phyloP scores from a whole-genome alignment of 2,888 invertebrate genomes.

The Hesperia comma region DNA sequence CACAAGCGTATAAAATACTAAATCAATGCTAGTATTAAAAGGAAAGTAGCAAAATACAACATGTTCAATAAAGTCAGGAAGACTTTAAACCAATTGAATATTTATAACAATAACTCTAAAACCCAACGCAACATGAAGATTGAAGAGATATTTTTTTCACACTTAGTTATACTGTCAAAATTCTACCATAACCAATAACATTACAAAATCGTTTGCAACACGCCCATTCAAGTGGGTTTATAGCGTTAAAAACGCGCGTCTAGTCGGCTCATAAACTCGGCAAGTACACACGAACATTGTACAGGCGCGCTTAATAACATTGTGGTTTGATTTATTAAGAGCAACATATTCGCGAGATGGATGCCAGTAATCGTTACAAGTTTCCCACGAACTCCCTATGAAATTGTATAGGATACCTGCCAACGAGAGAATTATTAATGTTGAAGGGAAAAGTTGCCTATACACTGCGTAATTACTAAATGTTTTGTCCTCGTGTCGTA shows the following conservation, averaged over 20 bases:
- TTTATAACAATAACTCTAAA: no score
- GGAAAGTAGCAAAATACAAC: no score
- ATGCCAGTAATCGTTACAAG: constrained; percentile 46
- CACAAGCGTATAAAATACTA: no score
- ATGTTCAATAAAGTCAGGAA: no score
- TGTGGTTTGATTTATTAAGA: constrained; percentile 48
- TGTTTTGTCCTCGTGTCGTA: constrained; percentile 32
- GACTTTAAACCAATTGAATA: no score
- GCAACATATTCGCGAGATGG: constrained; percentile 45
- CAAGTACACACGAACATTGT: constrained; percentile 15
- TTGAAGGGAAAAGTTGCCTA: constrained; percentile 28
- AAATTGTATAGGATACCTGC: constrained; percentile 40
- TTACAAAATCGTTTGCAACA: no score
- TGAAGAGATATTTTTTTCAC: no score
- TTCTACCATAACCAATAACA: no score
- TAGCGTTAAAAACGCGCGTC: constrained; percentile 2
- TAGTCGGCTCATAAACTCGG: constrained; percentile 19
- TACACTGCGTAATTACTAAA: constrained; percentile 31
- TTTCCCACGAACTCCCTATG: constrained; percentile 38
- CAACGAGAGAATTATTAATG: constrained; percentile 39
- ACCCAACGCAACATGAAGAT: no score
- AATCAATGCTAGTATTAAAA: no score
- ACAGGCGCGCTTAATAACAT: constrained; percentile 43
- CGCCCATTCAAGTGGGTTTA: no score
- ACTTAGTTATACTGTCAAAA: no score